Evolutionary conservation across 1,140 invertebrate species (phyloP).

Genomic region (Macrobrachium nipponense): DNA sequence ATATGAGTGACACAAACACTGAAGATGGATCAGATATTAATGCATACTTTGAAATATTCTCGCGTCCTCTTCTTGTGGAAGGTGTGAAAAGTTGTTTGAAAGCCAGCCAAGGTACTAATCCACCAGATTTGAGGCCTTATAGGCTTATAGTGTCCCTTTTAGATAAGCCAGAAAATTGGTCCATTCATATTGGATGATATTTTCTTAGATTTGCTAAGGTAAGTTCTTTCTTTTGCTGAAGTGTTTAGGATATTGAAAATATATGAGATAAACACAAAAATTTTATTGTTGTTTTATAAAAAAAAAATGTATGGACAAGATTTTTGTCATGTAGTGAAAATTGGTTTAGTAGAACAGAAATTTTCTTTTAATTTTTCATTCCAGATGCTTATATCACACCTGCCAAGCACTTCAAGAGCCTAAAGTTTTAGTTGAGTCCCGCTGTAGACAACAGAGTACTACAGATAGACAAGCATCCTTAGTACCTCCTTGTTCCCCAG

Average conservation of each 20-base stretch:
- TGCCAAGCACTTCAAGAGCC: slow-evolving; percentile 64
- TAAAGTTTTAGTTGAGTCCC: slow-evolving; percentile 28
- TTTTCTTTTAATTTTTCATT: slow-evolving; percentile 33
- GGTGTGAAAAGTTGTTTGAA: slow-evolving; percentile 71
- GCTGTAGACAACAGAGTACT: slow-evolving; percentile 39
- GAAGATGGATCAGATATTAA: slow-evolving; percentile 66
- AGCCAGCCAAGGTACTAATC: slow-evolving; percentile 66
- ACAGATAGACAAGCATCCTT: slow-evolving; percentile 34
- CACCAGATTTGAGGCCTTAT: slow-evolving; percentile 83
- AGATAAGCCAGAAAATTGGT: slow-evolving; percentile 92
- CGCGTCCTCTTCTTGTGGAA: slow-evolving; percentile 73
- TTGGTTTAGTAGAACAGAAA: too few species aligned
- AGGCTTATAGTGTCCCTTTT: slow-evolving; percentile 87
- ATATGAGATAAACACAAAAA: too few species aligned
- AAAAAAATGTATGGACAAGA: too few species aligned
- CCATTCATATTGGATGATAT: slow-evolving; percentile 87
- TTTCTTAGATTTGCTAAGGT: slow-evolving; percentile 87
- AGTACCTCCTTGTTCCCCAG: slow-evolving; percentile 34
- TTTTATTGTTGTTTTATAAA: too few species aligned
- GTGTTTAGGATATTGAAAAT: too few species aligned
- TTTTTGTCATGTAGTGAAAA: too few species aligned
- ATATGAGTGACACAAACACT: slow-evolving; percentile 64
- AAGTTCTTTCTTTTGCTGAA: slow-evolving; percentile 29
- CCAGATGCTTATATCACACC: slow-evolving; percentile 72
- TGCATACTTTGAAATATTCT: slow-evolving; percentile 81